A percentile compares a stretch with the other conserved stretches of the same genome.
phyloP scores from a whole-genome alignment of 2,113 vertebrate species.

The Peromyscus leucopus region DNA sequence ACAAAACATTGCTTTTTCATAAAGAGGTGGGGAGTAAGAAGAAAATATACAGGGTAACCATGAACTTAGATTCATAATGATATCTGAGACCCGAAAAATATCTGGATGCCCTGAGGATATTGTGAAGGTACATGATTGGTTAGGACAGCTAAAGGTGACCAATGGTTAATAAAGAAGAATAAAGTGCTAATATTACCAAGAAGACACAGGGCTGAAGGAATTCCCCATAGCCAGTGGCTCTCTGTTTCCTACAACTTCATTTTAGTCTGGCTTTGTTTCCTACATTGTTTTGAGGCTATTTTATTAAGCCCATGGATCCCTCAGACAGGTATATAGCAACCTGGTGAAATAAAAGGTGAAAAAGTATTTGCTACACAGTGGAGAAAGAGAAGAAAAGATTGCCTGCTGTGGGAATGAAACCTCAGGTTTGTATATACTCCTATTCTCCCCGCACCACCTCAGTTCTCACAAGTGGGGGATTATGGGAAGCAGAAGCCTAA shows the following conservation, averaged over 20 bases:
- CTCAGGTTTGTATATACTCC: background rate
- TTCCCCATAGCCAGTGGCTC: background rate
- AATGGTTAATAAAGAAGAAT: background rate
- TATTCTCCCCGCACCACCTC: background rate
- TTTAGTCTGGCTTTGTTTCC: conserved; percentile 53
- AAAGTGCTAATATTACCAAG: background rate
- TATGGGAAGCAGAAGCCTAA: background rate
- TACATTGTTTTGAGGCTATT: conserved; percentile 58
- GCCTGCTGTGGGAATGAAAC: background rate
- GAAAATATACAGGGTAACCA: background rate
- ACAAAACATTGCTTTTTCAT: background rate
- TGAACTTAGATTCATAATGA: background rate
- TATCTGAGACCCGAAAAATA: background rate
- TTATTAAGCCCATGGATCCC: conserved; percentile 68
- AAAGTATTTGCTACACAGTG: background rate
- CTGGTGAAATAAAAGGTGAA: conserved; percentile 49
- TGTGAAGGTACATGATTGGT: background rate
- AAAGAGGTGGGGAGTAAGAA: background rate
- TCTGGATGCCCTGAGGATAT: background rate
- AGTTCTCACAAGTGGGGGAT: background rate
- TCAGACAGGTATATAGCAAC: conserved; percentile 63
- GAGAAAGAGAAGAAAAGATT: conserved; percentile 29
- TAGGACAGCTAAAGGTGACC: background rate
- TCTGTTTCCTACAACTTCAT: conserved; percentile 52
- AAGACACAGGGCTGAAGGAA: conserved; percentile 11